A percentile compares a stretch with the other conserved stretches of the same genome.
phyloP scores from a whole-genome alignment of 2,888 invertebrate genomes.

The Bedellia somnulentella region DNA sequence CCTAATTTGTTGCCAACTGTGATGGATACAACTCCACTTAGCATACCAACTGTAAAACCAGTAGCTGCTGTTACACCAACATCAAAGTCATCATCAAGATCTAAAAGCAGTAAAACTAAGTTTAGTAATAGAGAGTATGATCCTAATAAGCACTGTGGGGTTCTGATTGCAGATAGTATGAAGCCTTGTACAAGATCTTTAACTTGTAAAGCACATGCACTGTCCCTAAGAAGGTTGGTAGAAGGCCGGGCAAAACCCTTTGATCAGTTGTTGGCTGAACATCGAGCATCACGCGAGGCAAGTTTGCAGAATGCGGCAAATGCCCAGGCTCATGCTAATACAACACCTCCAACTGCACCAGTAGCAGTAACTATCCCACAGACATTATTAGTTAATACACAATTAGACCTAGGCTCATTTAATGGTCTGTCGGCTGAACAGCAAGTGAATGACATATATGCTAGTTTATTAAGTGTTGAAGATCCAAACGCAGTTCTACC shows the following conservation, averaged over 20 bases:
- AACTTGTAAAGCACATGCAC: slow-evolving; percentile 70
- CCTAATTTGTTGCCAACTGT: slow-evolving; percentile 26
- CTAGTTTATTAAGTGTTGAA: slow-evolving; percentile 33
- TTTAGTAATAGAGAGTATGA: slow-evolving; percentile 71
- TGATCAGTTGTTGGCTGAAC: slow-evolving; percentile 74
- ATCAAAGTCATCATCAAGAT: slow-evolving; percentile 25
- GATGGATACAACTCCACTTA: slow-evolving; percentile 19
- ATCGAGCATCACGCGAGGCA: slow-evolving; percentile 66
- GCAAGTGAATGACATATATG: slow-evolving; percentile 44
- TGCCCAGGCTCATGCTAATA: no score
- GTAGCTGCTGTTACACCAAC: slow-evolving; percentile 19
- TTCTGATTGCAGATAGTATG: slow-evolving; percentile 66
- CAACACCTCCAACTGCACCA: slow-evolving; percentile 17
- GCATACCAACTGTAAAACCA: slow-evolving; percentile 22
- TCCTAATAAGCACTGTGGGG: slow-evolving; percentile 83
- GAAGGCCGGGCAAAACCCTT: slow-evolving; percentile 72
- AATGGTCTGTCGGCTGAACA: slow-evolving; percentile 38
- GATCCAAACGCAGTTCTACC: slow-evolving; percentile 33
- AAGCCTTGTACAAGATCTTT: slow-evolving; percentile 80
- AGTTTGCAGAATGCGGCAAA: slow-evolving; percentile 20
- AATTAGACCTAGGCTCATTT: slow-evolving; percentile 34
- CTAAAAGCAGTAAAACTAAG: slow-evolving; percentile 41
- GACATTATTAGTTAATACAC: slow-evolving; percentile 34
- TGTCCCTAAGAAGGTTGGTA: slow-evolving; percentile 71
- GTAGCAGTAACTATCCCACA: slow-evolving; percentile 13